Evolutionary conservation across 2,113 vertebrate species (phyloP).

Genomic region (Takifugu bimaculatus): DNA sequence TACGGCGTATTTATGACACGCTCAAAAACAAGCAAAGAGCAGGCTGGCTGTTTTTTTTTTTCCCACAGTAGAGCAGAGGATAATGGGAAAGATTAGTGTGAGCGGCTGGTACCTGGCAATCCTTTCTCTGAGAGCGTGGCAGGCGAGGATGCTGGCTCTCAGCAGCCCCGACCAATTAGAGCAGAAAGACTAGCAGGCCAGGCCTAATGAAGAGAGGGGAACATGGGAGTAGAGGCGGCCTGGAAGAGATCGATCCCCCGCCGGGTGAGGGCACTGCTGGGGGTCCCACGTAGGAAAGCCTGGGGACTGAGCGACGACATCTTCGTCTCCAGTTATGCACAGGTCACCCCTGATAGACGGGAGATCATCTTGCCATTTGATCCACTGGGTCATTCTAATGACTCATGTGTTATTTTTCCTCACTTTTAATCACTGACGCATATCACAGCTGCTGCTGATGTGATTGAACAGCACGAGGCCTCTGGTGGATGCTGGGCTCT

Average conservation of each 20-base stretch:
- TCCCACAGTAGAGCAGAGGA: constrained; percentile 49
- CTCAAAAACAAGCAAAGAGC: constrained; percentile 13
- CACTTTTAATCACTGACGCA: not conserved
- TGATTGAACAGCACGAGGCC: constrained; percentile 12
- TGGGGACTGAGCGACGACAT: constrained; percentile 36
- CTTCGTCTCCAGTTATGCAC: constrained; percentile 17
- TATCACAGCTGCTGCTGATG: constrained; percentile 1
- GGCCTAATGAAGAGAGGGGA: constrained; percentile 60
- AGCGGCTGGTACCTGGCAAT: constrained; percentile 60
- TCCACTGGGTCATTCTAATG: constrained; percentile 26
- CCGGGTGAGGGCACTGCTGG: constrained; percentile 43
- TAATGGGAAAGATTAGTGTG: constrained; percentile 71
- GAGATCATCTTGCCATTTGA: constrained; percentile 23
- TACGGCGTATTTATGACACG: constrained; percentile 2
- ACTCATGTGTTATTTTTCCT: constrained; percentile 5
- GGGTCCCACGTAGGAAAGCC: constrained; percentile 33
- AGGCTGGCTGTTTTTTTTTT: constrained; percentile 50
- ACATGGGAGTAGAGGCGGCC: constrained; percentile 38
- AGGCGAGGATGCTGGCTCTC: constrained; percentile 67
- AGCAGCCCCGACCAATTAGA: constrained; percentile 70
- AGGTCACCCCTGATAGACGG: constrained; percentile 10
- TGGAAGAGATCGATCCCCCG: constrained; percentile 51
- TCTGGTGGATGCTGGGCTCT: not conserved
- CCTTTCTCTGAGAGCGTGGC: constrained; percentile 41
- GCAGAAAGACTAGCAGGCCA: constrained; percentile 36